These are phyloP conservation scores for Platygyra sinensis DNA, from an alignment of 64 coral and sea anemone species.

Conservation along the genomic window DNA sequence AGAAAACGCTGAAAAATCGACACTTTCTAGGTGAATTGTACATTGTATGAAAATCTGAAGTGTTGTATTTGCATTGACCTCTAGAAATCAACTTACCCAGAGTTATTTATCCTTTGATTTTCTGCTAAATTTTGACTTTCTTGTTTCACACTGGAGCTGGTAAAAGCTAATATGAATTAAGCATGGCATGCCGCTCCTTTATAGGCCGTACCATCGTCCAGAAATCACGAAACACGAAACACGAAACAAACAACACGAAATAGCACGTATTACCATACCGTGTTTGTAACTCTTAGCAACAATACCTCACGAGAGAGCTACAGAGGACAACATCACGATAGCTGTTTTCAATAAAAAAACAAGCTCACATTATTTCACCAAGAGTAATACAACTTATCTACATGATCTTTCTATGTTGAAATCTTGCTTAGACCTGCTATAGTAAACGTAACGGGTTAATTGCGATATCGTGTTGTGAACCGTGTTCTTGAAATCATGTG, in stretches of 20 bases:
- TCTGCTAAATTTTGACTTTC: not conserved
- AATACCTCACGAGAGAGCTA: constrained; percentile 17
- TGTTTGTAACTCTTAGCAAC: not conserved
- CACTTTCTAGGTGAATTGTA: no score
- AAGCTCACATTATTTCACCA: not conserved
- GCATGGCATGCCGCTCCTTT: not conserved
- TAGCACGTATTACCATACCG: not conserved
- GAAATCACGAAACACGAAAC: constrained; percentile 26
- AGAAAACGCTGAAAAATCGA: no score
- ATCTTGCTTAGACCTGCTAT: not conserved
- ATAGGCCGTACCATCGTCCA: not conserved
- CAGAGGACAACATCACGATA: not conserved
- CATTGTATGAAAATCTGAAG: no score
- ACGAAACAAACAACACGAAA: not conserved
- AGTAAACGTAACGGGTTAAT: not conserved
- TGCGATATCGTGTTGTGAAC: not conserved
- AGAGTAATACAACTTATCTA: not conserved
- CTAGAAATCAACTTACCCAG: not conserved
- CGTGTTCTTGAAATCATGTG: no score
- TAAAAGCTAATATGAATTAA: not conserved
- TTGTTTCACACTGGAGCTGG: not conserved
- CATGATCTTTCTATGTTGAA: not conserved
- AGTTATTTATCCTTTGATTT: no score
- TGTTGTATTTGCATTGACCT: no score
- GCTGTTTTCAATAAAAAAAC: not conserved